Evolutionary conservation across 2,113 vertebrate genomes (phyloP), one percentile per base, ranked within the genome.

Genomic region (Scytalopus superciliaris): DNA sequence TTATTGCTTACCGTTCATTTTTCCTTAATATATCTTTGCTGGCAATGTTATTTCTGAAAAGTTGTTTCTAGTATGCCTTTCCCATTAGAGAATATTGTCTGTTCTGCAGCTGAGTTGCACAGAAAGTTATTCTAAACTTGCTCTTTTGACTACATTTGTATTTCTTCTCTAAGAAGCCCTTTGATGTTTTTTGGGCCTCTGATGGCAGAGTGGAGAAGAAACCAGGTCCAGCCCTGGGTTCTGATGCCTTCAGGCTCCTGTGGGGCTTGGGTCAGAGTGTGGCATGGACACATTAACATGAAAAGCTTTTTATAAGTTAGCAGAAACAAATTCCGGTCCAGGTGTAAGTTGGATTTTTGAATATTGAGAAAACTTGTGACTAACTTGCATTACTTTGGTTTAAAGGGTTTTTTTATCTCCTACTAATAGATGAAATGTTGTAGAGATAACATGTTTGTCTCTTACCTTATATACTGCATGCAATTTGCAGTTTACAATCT

Each of bases 11-110:
- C 85, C 27, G 8, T 94, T 96, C 87, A 74, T 96, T 96, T 95
- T 96, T 68, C 83, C 90, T 91, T 94, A 93, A 96, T 96, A 89
- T 93, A 96, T 96, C 96, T 96, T 93, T 81, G 85, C 94, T 95
- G 88, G 83, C 96, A 89, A 45, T 88, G 93, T 94, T 94, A 94
- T 97, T 97, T 96, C 90, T 94, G 96, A 89, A 95, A 97, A 94
- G 94, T 92, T 80, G 72, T 93, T 96, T 95, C 89, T 87, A 47
- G 30, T 72, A 44, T 47, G 90, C 42, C 42, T 90, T 94, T 93
- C 94, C 72, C 94, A 96, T 97, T 96, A 96, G 95, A 93, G 95
- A 96, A 87, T 77, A 88, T 96, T 97, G 94, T 95, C 85, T 90
- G 66, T 66, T 90, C 73, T 96, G 93, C 95, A 95, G 94, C 92